A percentile compares a stretch with the other conserved stretches of the same genome.
phyloP scores from a whole-genome alignment of 2,797 vertebrate genomes.

The Esox masquinongy region DNA sequence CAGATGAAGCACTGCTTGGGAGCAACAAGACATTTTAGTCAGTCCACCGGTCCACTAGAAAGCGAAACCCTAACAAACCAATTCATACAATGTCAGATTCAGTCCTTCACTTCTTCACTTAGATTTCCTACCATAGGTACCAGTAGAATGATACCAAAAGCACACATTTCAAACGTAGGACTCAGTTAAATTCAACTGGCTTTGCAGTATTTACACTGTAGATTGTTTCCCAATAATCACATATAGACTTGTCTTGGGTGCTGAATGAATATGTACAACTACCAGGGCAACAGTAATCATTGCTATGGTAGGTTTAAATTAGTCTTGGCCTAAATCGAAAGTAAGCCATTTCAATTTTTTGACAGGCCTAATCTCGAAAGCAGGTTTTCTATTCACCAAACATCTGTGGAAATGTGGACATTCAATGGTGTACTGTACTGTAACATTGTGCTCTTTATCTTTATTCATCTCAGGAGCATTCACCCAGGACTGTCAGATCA shows the following conservation, averaged over 20 bases:
- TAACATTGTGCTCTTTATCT: neutral
- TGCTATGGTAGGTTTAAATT: too few relatives aligned
- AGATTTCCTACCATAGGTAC: neutral
- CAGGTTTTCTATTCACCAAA: neutral
- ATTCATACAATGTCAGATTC: neutral
- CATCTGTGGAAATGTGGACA: neutral
- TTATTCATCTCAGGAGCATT: neutral
- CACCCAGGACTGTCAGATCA: neutral
- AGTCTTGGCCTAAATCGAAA: too few relatives aligned
- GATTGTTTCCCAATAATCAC: too few relatives aligned
- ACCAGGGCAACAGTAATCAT: too few relatives aligned
- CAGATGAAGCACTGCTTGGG: constrained; percentile 45
- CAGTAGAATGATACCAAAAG: neutral
- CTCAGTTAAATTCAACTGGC: too few relatives aligned
- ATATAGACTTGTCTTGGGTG: too few relatives aligned
- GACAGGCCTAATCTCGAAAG: neutral
- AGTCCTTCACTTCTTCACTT: neutral
- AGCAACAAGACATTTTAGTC: neutral
- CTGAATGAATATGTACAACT: too few relatives aligned
- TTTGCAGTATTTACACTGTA: too few relatives aligned
- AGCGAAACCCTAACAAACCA: neutral
- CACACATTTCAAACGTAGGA: neutral
- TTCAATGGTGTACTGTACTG: neutral
- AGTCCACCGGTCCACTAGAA: neutral
- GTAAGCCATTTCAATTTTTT: too few relatives aligned